Evolutionary conservation across 2,797 vertebrate genomes (phyloP).

Genomic region (Distichodus sexfasciatus): DNA sequence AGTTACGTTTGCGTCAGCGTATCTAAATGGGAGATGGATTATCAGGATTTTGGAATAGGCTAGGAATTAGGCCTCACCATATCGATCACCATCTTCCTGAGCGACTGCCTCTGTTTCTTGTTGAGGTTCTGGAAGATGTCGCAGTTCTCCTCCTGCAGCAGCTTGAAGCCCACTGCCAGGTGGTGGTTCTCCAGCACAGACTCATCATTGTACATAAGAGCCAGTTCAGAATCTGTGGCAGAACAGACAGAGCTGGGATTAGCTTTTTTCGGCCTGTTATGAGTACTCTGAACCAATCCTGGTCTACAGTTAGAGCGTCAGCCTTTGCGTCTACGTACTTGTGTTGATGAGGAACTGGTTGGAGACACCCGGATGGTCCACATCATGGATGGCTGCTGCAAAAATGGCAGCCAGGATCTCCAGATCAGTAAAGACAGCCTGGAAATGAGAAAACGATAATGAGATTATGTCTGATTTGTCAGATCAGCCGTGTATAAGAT

Average conservation of each 20-base stretch:
- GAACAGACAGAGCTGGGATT: not conserved
- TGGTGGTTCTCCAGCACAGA: constrained; percentile 96
- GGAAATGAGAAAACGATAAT: constrained; percentile 9
- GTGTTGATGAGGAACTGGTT: constrained; percentile 99
- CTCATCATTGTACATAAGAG: constrained; percentile 97
- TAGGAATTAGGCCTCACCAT: constrained; percentile 76
- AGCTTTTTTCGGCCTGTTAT: not conserved
- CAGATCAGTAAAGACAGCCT: constrained; percentile 98
- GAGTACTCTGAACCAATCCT: not conserved
- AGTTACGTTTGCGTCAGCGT: not conserved
- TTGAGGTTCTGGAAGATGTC: constrained; percentile 92
- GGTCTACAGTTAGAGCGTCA: too few species aligned
- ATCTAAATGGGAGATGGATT: not conserved
- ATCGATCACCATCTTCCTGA: constrained; percentile 97
- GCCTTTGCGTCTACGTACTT: constrained; percentile 80
- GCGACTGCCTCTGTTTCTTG: constrained; percentile 94
- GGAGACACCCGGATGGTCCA: constrained; percentile 97
- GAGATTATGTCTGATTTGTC: not conserved
- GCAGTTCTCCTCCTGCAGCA: constrained; percentile 90
- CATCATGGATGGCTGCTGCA: constrained; percentile 95
- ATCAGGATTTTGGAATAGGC: not conserved
- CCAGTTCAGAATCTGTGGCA: constrained; percentile 88
- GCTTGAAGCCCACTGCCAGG: constrained; percentile 91
- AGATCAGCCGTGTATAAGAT: too few species aligned
- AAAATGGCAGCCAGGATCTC: constrained; percentile 98